phyloP scores from a whole-genome alignment of 35 echinoderm and acorn worm species.

The Holothuria glaberrima region DNA sequence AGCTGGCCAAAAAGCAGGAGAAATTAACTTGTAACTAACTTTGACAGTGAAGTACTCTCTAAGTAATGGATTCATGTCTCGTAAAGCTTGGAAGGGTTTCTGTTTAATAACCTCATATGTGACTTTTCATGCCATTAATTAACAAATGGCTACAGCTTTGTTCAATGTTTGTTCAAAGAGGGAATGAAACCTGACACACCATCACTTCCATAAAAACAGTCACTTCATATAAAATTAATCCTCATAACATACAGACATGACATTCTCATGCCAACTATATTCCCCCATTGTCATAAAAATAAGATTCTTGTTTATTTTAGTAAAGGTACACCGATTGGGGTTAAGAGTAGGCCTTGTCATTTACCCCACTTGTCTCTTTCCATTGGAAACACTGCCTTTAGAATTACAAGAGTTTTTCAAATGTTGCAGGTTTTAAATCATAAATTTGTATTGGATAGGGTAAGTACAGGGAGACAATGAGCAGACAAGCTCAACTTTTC shows the following conservation, averaged over 20 bases:
- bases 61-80: slow-evolving; percentile 9
- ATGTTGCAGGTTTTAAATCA: not conserved
- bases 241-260: no score
- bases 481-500: slow-evolving; percentile 34
- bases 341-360: not conserved
- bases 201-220: not conserved
- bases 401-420: not conserved
- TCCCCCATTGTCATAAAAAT: slow-evolving; percentile 1
- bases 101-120: not conserved
- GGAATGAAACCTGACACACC: not conserved
- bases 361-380: not conserved
- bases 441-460: slow-evolving; percentile 28
- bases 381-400: not conserved
- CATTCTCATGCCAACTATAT: no score
- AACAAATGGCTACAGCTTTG: not conserved
- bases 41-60: slow-evolving; percentile 12
- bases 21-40: slow-evolving; percentile 13
- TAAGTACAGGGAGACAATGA: not conserved
- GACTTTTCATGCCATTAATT: slow-evolving; percentile 23
- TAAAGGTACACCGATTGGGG: not conserved
- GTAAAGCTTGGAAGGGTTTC: not conserved
- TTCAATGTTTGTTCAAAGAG: not conserved
- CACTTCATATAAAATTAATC: no score
- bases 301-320: slow-evolving; percentile 27
- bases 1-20: not conserved